Evolutionary conservation across 1,140 invertebrate genomes (phyloP), one percentile per base, ranked within the genome.

Genomic region (Drosophila pachea): DNA sequence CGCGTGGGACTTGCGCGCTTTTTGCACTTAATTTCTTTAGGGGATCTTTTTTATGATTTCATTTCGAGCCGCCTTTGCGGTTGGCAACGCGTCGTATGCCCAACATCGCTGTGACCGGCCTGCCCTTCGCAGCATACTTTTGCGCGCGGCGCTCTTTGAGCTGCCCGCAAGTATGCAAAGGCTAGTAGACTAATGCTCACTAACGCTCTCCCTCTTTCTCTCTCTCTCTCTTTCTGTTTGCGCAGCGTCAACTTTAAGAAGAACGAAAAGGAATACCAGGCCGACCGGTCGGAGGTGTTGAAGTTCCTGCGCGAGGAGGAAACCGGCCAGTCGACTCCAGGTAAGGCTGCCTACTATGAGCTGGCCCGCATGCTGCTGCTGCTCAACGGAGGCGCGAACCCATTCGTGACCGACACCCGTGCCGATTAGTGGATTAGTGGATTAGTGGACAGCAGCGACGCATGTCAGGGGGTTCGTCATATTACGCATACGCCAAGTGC

Each of bases 231-330:
- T 55, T n/a, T 49, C 14, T 63, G 22, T 22, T 22, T 48, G 6
- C 36, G 29, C 90, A 97, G 97, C 67, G 96, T 97, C 7, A 97
- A 98, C 90, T 98, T 98, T 90, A 97, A 97, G 93, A 97, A 97
- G 90, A 97, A 97, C 88, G 96, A 97, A 89, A 96, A 95, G 89
- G 93, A 94, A 56, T 97, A 96, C 90, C 94, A 96, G 86, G 92
- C 94, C 7, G 93, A 94, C 74, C 95, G 96, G 75, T 97, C 96
- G 76, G 96, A 96, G 79, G 97, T 98, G 4, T 95, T 97, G 89
- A 96, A 96, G 90, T 96, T 97, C 92, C 93, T 98, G 45, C 95
- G 96, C 87, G 96, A 97, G 90, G 95, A 95, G 66, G 95, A 97
- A 88, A 95, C 94, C 74, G 94, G 95, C 84, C 95, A 95, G 58